Base-by-base conservation (phyloP, 2,797 vertebrate genomes). In the Acanthis flammea region DNA sequence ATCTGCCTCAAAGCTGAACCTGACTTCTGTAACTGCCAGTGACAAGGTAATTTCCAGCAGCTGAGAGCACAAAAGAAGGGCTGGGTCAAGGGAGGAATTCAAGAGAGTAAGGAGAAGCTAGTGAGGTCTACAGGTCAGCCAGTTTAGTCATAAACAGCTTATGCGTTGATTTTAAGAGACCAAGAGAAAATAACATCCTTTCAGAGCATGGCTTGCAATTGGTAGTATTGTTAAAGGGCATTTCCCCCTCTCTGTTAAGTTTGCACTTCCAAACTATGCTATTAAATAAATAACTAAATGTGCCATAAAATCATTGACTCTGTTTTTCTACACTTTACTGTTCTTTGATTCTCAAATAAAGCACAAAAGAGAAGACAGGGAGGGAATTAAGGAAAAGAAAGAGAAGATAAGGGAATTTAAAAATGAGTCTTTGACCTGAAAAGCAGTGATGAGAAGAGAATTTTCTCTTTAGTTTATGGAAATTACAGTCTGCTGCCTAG, bases 401-500 rank as follows among this genome's bases (percentile, higher is more conserved):
- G 68, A 47, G 16, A 70, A 91, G 72, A 89, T 74, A 89, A 87
- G 30, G 58, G 68, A 74, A 77, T 89, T 78, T 39, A 19, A 75
- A 78, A 93, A 72, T 33, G 8, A 11, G 19, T 54, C 61, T 87
- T 77, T 87, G 72, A 88, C 94, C 90, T 85, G 68, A 51, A 96
- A 84, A 89, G 35, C 72, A 75, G 54, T 35, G 65, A 84, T 51
- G 35, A 88, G 42, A 87, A 79, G 27, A 51, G 78, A 92, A 71
- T 74, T 83, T 92, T 62, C 66, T 68, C 51, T 83, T 65, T 72
- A 48, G 54, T 88, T 91, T 94, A 89, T 88, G 81, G 86, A 93
- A 92, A 94, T 96, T 74, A 42, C n/a, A 86, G 47, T 72, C 58
- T 91, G 57, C 91, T 94, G 94, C 75, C 79, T 94, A 88, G 68